Conservation (phyloP, 2,888 invertebrate species). For the Heteromyza rotundicornis region DNA sequence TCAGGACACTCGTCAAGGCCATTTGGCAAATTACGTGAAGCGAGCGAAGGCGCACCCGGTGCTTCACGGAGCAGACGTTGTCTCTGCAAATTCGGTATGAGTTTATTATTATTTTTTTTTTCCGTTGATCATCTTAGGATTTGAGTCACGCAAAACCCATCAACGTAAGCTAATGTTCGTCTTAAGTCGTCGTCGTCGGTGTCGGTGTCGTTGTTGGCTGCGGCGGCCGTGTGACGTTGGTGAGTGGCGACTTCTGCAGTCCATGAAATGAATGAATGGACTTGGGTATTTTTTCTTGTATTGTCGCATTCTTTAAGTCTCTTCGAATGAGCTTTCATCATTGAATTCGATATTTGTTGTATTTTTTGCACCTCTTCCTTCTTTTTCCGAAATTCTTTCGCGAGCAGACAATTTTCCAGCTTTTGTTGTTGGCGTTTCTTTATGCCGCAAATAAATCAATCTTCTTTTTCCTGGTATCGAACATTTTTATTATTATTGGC, state of each 20-base stretch:
- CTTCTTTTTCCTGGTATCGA: too few species aligned
- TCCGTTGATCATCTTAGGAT: neutral
- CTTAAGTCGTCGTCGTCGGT: neutral
- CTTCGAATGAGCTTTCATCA: neutral
- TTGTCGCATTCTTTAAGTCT: neutral
- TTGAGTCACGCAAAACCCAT: conserved; percentile 1
- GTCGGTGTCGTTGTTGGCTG: too few species aligned
- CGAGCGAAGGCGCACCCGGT: neutral
- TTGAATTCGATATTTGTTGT: neutral
- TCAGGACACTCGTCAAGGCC: conserved; percentile 2
- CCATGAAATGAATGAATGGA: neutral
- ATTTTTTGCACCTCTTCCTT: too few species aligned
- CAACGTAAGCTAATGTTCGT: conserved; percentile 6
- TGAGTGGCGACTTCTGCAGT: neutral
- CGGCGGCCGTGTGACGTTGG: too few species aligned
- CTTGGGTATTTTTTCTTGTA: too few species aligned
- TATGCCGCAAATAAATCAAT: neutral
- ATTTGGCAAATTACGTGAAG: neutral
- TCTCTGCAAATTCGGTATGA: neutral
- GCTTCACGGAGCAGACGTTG: neutral
- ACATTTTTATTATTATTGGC: neutral
- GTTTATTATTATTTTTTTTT: neutral
- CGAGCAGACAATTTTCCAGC: neutral
- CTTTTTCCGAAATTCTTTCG: neutral
- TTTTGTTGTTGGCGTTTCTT: neutral